Evolutionary conservation across 2,888 invertebrate genomes (phyloP).

Genomic region (Chorisops tibialis): DNA sequence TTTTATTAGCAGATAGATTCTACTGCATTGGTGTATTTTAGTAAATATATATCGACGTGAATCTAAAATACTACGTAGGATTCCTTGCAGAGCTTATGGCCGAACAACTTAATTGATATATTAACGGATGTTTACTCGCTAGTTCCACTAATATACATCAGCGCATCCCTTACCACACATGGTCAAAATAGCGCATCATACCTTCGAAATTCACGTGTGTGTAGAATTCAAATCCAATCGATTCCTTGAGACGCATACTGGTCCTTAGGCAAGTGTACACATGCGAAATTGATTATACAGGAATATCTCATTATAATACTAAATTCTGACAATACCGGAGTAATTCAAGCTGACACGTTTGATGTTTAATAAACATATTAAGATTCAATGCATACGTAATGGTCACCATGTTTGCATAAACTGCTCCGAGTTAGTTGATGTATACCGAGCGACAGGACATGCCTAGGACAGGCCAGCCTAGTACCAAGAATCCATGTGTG

Average conservation of each 20-base stretch:
- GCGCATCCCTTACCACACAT: neutral
- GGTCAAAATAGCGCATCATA: neutral
- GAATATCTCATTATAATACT: constrained; percentile 28
- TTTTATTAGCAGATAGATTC: too few relatives aligned
- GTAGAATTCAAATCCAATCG: too few relatives aligned
- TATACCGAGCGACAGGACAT: neutral
- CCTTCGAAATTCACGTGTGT: too few relatives aligned
- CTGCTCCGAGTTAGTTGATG: constrained; percentile 22
- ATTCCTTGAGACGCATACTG: too few relatives aligned
- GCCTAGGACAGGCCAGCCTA: neutral
- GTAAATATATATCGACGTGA: too few relatives aligned
- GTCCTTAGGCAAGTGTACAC: neutral
- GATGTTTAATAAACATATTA: constrained; percentile 37
- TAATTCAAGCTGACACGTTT: constrained; percentile 36
- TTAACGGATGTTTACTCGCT: constrained; percentile 13
- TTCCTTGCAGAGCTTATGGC: neutral
- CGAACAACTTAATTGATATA: constrained; percentile 13
- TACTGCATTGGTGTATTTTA: too few relatives aligned
- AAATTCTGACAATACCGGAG: constrained; percentile 32
- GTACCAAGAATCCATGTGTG: constrained; percentile 5
- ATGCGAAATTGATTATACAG: constrained; percentile 15
- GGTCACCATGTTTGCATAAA: constrained; percentile 34
- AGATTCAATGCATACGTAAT: constrained; percentile 37
- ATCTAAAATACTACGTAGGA: neutral
- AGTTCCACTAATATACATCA: neutral